Percentiles rank a stretch among this genome's conserved stretches.
Conservation (phyloP, 2,888 invertebrate genomes). For the Eristalinus aeneus region DNA sequence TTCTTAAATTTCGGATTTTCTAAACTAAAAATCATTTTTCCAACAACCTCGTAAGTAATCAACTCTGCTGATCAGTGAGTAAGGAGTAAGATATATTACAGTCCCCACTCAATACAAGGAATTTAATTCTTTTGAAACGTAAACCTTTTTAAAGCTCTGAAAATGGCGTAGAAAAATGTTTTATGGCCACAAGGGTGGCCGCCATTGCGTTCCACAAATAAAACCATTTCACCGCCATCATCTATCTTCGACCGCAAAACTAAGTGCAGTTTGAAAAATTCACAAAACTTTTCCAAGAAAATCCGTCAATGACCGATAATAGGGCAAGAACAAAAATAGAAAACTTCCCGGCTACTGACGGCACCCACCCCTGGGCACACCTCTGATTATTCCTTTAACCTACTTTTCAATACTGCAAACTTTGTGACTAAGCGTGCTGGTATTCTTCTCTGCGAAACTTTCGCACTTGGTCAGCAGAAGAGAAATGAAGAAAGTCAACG, state of each 20-base stretch:
- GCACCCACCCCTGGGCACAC: background rate
- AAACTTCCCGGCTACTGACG: background rate
- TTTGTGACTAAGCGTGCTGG: slow-evolving; percentile 6
- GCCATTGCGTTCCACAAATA: background rate
- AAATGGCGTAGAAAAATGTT: background rate
- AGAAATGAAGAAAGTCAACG: slow-evolving; percentile 53
- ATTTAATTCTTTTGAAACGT: too few relatives aligned
- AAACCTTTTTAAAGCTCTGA: background rate
- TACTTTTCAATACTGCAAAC: slow-evolving; percentile 4
- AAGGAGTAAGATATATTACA: too few relatives aligned
- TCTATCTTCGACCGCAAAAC: background rate
- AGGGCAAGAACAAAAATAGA: background rate
- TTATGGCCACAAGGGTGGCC: background rate
- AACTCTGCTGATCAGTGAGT: too few relatives aligned
- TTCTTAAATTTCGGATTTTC: too few relatives aligned
- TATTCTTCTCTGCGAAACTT: slow-evolving; percentile 25
- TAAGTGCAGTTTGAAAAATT: background rate
- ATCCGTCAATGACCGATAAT: slow-evolving; percentile 26
- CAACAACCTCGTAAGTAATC: too few relatives aligned
- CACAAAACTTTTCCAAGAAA: slow-evolving; percentile 2
- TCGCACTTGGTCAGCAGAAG: slow-evolving; percentile 31
- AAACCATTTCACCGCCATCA: background rate
- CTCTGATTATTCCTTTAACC: slow-evolving; percentile 25
- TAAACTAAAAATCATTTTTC: too few relatives aligned
- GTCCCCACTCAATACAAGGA: too few relatives aligned